Base-by-base conservation (phyloP, 2,888 invertebrate species). In the Coleophora flavipennella region DNA sequence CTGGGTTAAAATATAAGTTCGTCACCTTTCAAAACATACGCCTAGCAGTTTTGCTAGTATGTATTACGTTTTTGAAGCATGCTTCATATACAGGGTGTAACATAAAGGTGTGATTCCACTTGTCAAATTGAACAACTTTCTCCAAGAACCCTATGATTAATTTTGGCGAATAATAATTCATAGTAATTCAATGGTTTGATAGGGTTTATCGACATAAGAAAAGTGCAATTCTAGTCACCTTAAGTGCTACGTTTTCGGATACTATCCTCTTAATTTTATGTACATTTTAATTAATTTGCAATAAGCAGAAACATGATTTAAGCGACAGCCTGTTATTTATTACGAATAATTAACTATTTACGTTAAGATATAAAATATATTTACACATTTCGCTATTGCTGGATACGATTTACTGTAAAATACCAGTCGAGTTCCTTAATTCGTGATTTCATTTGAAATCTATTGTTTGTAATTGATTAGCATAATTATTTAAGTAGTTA, bases 351-450 rank as follows among this genome's bases (percentile, higher is more conserved):
- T 20, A 20, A 20, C 20, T 20, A 20, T 20, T 20, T 20, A 20
- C 20, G 20, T 20, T 59, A 62, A 60, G 60, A 59, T 43, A 44
- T 39, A 50, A 54, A 67, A 66, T 67, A 62, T 73, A 72, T 74
- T 66, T 73, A 71, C 72, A 81, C 55, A 58, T 58, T 62, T 61
- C 54, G 49, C 59, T 62, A 62, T 54, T 63, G 58, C 59, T 58
- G 63, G 60, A 59, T 55, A 59, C 53, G 57, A 62, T 53, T 56
- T 54, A 55, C 43, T 51, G 57, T 57, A 59, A 54, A 20, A 55
- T 59, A 61, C 63, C 70, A 72, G 70, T 75, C 73, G 60, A 66
- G 66, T 66, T 57, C 63, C 55, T 61, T 61, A 73, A 71, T 70
- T 62, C 63, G 64, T 68, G 58, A 68, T 68, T 61, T 67, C 65